Percentiles rank a stretch among this genome's conserved stretches.
Conservation (phyloP, 1,140 invertebrate species). For the Drosophila micromelanica region DNA sequence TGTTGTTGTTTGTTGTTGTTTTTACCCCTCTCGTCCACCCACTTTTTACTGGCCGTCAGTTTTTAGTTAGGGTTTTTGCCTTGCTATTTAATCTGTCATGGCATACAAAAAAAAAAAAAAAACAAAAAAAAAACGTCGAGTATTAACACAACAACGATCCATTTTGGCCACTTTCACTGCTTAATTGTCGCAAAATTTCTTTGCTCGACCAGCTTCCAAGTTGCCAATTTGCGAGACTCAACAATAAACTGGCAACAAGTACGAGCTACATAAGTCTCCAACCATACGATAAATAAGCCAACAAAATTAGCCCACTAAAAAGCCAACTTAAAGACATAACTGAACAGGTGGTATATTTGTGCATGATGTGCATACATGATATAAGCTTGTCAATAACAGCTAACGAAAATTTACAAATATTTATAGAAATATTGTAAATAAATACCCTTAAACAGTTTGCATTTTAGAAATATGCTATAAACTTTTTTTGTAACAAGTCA, state of each 20-base stretch:
- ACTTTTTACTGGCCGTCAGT: not conserved
- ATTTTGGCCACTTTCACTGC: constrained; percentile 74
- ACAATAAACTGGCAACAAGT: constrained; percentile 17
- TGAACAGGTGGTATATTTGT: too few relatives aligned
- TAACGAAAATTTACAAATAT: too few relatives aligned
- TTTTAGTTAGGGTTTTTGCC: constrained; percentile 18
- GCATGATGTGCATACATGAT: too few relatives aligned
- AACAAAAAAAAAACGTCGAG: too few relatives aligned
- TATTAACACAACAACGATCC: constrained; percentile 56
- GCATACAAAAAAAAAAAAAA: too few relatives aligned
- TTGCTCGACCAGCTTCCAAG: constrained; percentile 36
- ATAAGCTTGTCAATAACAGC: too few relatives aligned
- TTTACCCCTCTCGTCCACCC: not conserved
- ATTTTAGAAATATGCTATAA: too few relatives aligned
- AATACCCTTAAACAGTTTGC: too few relatives aligned
- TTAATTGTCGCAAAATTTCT: constrained; percentile 76
- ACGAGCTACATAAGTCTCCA: not conserved
- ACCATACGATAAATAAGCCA: not conserved
- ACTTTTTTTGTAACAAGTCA: too few relatives aligned
- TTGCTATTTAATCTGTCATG: constrained; percentile 44
- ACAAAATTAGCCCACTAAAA: not conserved
- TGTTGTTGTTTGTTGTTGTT: not conserved
- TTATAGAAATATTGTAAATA: too few relatives aligned
- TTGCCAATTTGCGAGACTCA: constrained; percentile 8
- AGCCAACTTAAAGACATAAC: too few relatives aligned